Evolutionary conservation across 2,113 vertebrate species (phyloP).

Genomic region (Microtus oregoni): DNA sequence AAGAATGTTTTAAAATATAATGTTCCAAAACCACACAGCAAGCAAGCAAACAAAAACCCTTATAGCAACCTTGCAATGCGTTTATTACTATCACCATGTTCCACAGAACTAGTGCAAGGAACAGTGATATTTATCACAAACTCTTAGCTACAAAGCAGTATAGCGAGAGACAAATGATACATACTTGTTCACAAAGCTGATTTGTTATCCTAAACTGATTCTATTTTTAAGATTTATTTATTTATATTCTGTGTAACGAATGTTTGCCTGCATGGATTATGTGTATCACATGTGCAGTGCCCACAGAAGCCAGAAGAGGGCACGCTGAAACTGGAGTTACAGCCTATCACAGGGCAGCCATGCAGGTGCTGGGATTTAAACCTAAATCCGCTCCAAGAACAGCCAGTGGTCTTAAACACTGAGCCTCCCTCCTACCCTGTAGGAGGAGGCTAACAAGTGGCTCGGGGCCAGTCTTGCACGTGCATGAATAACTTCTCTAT

Average conservation of each 20-base stretch:
- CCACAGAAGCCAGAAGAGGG: not conserved
- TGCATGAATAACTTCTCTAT: too few species aligned
- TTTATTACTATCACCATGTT: constrained; percentile 21
- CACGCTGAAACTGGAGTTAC: too few species aligned
- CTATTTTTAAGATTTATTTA: not conserved
- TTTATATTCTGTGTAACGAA: not conserved
- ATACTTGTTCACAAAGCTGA: not conserved
- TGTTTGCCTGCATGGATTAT: not conserved
- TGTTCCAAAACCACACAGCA: constrained; percentile 3
- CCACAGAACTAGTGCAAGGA: constrained; percentile 43
- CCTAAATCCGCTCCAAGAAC: not conserved
- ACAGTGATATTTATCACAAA: constrained; percentile 14
- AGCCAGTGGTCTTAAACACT: not conserved
- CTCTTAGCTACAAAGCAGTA: constrained; percentile 41
- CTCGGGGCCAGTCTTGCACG: too few species aligned
- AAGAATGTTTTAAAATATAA: constrained; percentile 39
- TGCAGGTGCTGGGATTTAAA: not conserved
- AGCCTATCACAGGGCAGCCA: not conserved
- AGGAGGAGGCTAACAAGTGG: too few species aligned
- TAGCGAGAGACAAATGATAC: constrained; percentile 13
- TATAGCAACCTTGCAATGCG: constrained; percentile 6
- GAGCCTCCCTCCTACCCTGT: not conserved
- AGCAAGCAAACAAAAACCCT: not conserved
- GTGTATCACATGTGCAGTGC: not conserved
- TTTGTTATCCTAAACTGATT: not conserved